Evolutionary conservation across 1,140 invertebrate species (phyloP).

Genomic region (Bradynema listronoti): DNA sequence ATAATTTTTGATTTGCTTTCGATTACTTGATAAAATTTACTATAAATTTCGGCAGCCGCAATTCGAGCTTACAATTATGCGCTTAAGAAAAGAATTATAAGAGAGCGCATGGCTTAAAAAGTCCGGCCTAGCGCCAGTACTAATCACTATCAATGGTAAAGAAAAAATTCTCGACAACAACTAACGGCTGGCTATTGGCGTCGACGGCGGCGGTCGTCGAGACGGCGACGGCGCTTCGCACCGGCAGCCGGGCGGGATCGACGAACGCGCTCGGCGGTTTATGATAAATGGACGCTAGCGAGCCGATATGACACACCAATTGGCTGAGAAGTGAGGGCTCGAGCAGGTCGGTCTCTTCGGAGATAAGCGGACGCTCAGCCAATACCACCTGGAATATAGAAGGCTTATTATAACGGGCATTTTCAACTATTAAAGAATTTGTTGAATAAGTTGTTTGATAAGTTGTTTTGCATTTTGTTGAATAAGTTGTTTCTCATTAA

Average conservation of each 20-base stretch:
- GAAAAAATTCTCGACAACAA: too few relatives aligned
- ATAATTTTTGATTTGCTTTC: too few relatives aligned
- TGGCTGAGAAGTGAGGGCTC: constrained; percentile 96
- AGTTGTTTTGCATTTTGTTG: too few relatives aligned
- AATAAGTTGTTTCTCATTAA: background rate
- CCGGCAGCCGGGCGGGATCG: constrained; percentile 67
- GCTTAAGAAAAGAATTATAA: too few relatives aligned
- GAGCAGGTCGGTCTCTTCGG: constrained; percentile 94
- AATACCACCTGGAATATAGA: constrained; percentile 66
- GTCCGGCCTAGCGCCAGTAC: too few relatives aligned
- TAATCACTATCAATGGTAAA: too few relatives aligned
- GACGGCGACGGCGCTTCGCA: constrained; percentile 42
- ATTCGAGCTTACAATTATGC: too few relatives aligned
- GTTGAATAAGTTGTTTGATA: background rate
- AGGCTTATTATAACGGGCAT: background rate
- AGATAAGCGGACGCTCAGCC: constrained; percentile 96
- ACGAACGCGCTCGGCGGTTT: constrained; percentile 98
- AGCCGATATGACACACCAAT: constrained; percentile 96
- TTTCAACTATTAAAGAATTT: background rate
- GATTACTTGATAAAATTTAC: too few relatives aligned
- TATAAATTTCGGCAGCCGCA: too few relatives aligned
- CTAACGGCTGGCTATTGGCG: too few relatives aligned
- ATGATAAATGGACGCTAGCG: constrained; percentile 95
- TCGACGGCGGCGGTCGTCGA: too few relatives aligned
- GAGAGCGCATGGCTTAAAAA: too few relatives aligned